Evolutionary conservation across 2,797 vertebrate genomes (phyloP).

Genomic region (Molossus molossus): DNA sequence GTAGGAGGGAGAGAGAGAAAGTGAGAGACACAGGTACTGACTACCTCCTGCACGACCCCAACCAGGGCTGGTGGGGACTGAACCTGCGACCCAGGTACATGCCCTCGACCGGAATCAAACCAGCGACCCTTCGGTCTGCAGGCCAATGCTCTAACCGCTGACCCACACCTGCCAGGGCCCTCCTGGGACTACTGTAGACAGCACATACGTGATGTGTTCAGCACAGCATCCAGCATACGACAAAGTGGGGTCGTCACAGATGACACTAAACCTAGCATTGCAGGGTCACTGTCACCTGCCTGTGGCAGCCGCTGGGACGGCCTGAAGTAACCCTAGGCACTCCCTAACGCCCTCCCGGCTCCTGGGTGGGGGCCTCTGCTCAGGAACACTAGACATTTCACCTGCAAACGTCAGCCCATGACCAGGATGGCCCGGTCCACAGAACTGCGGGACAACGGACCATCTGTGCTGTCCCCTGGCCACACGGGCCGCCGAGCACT

Average conservation of each 20-base stretch:
- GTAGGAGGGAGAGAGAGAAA: no score
- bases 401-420: neutral
- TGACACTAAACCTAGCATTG: no score
- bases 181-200: no score
- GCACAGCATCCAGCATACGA: neutral
- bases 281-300: neutral
- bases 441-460: neutral
- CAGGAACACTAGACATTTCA: neutral
- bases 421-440: neutral
- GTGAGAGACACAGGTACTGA: no score
- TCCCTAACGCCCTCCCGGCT: neutral
- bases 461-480: neutral
- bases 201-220: neutral
- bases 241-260: no score
- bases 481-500: neutral
- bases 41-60: no score
- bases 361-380: neutral
- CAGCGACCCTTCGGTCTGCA: no score
- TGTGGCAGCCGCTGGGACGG: neutral
- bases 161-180: no score
- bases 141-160: no score
- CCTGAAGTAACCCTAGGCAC: neutral
- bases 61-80: no score
- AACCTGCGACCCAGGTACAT: no score
- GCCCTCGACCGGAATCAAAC: no score